phyloP scores from a whole-genome alignment of 2,888 invertebrate species.

The Agrilus cyanescens region DNA sequence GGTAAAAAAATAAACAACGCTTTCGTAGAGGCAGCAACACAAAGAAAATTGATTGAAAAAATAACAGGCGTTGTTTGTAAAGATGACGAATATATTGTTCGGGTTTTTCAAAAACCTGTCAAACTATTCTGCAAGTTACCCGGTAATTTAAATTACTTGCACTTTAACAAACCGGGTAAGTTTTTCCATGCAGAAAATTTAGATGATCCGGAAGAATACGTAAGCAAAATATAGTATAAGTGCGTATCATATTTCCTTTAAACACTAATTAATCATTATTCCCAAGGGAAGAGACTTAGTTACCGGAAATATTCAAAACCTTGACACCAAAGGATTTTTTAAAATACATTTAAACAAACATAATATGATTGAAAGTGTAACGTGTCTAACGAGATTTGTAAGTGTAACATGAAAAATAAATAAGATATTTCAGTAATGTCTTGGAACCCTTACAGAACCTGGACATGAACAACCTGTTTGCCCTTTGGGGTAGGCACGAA shows the following conservation, averaged over 20 bases:
- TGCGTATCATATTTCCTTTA: too few species aligned
- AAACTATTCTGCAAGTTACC: conserved; percentile 37
- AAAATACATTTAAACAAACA: conserved; percentile 39
- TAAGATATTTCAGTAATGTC: neutral
- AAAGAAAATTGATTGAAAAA: neutral
- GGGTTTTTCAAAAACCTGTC: conserved; percentile 14
- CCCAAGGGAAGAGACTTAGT: too few species aligned
- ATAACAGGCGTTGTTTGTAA: neutral
- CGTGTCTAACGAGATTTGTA: conserved; percentile 41
- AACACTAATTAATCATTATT: too few species aligned
- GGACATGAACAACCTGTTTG: conserved; percentile 40
- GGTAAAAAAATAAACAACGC: neutral
- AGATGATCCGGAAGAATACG: too few species aligned
- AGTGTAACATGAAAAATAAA: conserved; percentile 4
- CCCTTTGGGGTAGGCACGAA: conserved; percentile 55
- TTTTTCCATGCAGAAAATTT: conserved; percentile 35
- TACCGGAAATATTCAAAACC: too few species aligned
- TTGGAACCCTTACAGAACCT: conserved; percentile 31
- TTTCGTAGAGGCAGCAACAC: too few species aligned
- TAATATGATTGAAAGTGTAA: conserved; percentile 39
- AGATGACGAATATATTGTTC: too few species aligned
- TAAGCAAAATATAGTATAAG: too few species aligned
- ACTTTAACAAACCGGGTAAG: conserved; percentile 39
- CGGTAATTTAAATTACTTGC: conserved; percentile 42
- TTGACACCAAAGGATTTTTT: conserved; percentile 36